Evolutionary conservation across 2,113 vertebrate genomes (phyloP), one percentile per base, ranked within the genome.

Genomic region (Oryzias melastigma): DNA sequence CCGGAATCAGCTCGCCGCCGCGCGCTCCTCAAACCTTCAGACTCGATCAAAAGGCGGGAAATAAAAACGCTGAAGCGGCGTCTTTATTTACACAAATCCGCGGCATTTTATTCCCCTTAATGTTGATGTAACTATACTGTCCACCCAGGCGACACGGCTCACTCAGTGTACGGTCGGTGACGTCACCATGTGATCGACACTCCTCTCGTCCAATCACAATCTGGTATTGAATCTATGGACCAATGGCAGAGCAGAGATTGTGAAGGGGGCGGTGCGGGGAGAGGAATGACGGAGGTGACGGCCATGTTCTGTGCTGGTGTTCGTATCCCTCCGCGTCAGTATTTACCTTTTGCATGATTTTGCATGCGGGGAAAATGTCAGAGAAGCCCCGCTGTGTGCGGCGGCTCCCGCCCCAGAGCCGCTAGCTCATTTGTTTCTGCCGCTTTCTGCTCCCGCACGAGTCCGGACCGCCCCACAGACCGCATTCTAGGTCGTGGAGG

Each of bases 281-380:
- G 85, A 87, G 85, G 85, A 87, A 88, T 88, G 86, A 88, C 88
- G 84, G 87, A 87, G 87, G 84, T 87, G 85, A 86, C 87, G 85
- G 88, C 88, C 90, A 91, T 90, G 90, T 90, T 90, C 79, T 90
- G 82, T 73, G 61, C 67, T 67, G 52, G 83, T 86, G 87, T 85
- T 78, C 77, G 84, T 91, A 90, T 91, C 88, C 88, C 88, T 91
- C 90, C 89, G 90, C 90, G 71, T 82, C 81, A 78, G 80, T 90
- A 90, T 90, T 90, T 90, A 90, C 89, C 85, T 90, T 90, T 90
- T 86, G 86, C 87, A 87, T 87, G 86, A 88, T 89, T 90, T 90
- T 90, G 86, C 87, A 90, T 90, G 87, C 81, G 85, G 82, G 75
- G 73, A 81, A 88, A 88, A 88, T 89, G 82, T 87, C 87, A 88